Percentiles rank a stretch among this genome's conserved stretches.
Conservation (phyloP, 2,113 vertebrate genomes). For the Danionella cerebrum region DNA sequence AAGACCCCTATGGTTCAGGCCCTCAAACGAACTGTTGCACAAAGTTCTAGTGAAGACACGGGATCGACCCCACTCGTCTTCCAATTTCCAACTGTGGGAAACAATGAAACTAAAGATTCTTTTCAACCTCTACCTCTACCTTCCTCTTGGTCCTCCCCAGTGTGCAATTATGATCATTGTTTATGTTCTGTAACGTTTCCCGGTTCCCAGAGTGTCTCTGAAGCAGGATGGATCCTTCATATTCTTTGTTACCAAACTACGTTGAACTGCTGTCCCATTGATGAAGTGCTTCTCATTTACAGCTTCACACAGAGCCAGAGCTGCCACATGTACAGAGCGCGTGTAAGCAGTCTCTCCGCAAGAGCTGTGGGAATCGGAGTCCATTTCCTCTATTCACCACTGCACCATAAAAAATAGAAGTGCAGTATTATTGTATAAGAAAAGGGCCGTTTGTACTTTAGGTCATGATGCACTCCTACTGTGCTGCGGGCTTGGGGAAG, state of each 20-base stretch:
- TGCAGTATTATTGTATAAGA: slow-evolving; percentile 8
- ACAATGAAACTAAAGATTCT: background rate
- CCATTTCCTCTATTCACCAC: slow-evolving; percentile 4
- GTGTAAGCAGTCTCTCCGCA: background rate
- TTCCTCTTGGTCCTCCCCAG: background rate
- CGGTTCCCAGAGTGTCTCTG: background rate
- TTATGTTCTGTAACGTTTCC: slow-evolving; percentile 10
- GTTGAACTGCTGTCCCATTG: slow-evolving; percentile 17
- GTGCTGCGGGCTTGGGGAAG: background rate
- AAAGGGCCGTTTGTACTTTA: slow-evolving; percentile 11
- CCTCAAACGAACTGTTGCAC: too few species aligned
- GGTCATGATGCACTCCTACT: slow-evolving; percentile 1
- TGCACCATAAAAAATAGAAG: slow-evolving; percentile 3
- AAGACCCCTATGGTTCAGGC: too few species aligned
- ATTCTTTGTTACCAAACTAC: slow-evolving; percentile 1
- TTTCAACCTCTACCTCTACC: background rate
- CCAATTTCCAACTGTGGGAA: background rate
- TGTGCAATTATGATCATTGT: slow-evolving; percentile 4
- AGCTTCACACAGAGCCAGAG: slow-evolving; percentile 19
- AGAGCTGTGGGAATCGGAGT: slow-evolving; percentile 17
- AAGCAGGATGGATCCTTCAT: background rate
- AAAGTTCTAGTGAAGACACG: too few species aligned
- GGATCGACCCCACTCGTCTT: too few species aligned
- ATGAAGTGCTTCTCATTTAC: slow-evolving; percentile 3
- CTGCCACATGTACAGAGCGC: background rate